phyloP scores from a whole-genome alignment of 1,140 invertebrate species.

The Drosophila kohkoa region DNA sequence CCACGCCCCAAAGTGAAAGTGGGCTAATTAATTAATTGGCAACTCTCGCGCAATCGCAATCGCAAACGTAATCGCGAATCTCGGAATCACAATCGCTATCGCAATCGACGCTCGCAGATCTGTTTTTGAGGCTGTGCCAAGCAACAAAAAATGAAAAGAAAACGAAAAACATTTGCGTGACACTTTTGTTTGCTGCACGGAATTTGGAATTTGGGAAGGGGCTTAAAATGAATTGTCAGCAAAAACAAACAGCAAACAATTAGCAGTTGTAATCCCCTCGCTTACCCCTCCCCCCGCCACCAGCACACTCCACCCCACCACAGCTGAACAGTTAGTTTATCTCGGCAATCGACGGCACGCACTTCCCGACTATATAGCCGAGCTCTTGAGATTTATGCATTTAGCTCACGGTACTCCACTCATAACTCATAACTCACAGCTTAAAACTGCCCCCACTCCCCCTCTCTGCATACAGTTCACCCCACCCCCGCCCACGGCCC shows the following conservation, averaged over 20 bases:
- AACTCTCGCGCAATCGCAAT: constrained; percentile 51
- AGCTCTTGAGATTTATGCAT: constrained; percentile 61
- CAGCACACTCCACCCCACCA: background rate
- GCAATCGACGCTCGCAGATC: constrained; percentile 28
- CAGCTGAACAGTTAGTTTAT: constrained; percentile 56
- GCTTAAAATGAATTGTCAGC: constrained; percentile 74
- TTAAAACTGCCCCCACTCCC: background rate
- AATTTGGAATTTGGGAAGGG: constrained; percentile 36
- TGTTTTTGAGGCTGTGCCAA: background rate
- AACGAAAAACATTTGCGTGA: constrained; percentile 55
- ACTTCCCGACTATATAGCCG: background rate
- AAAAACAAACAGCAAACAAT: constrained; percentile 71
- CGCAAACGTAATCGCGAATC: constrained; percentile 36
- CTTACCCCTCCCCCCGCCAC: background rate
- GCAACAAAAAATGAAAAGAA: too few species aligned
- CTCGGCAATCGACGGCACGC: constrained; percentile 12
- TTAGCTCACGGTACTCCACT: constrained; percentile 54
- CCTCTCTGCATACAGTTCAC: background rate
- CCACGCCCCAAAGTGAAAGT: constrained; percentile 43
- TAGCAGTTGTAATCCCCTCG: constrained; percentile 37
- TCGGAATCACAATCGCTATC: constrained; percentile 5
- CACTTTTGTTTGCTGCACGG: constrained; percentile 58
- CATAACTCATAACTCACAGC: constrained; percentile 30
- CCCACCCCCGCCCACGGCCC: background rate
- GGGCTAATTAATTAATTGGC: constrained; percentile 77